phyloP scores from a whole-genome alignment of 2,797 vertebrate genomes.

The Rhinella marina region DNA sequence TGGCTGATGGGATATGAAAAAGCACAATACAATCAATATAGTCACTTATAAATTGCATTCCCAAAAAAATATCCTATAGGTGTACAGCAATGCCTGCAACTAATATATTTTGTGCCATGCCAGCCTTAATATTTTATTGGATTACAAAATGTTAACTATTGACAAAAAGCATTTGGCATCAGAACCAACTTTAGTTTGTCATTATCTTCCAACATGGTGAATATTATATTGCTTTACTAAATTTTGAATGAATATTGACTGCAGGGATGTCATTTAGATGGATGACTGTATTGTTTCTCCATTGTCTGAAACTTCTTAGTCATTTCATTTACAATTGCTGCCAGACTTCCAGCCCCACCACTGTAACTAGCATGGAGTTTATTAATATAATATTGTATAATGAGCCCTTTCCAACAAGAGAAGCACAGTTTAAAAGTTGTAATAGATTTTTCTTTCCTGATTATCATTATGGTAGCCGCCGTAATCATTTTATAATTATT shows the following conservation, averaged over 20 bases:
- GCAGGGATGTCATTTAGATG: too few relatives aligned
- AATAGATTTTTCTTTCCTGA: constrained; percentile 13
- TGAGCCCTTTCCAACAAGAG: neutral
- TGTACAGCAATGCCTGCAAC: too few relatives aligned
- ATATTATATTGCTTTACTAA: neutral
- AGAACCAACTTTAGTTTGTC: neutral
- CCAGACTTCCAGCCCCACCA: neutral
- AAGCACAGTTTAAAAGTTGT: neutral
- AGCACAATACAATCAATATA: too few relatives aligned
- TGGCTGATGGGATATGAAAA: too few relatives aligned
- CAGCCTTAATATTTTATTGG: too few relatives aligned
- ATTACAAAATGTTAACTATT: too few relatives aligned
- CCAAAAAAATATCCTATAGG: too few relatives aligned
- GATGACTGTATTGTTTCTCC: neutral
- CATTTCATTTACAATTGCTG: neutral
- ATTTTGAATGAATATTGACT: neutral
- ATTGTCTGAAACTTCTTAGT: neutral
- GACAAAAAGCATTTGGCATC: neutral
- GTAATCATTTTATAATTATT: constrained; percentile 44
- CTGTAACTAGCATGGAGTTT: neutral
- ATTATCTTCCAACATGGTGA: neutral
- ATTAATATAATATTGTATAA: constrained; percentile 1
- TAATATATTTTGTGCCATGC: too few relatives aligned
- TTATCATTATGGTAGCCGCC: neutral
- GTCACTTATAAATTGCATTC: too few relatives aligned